Percentiles rank a stretch among this genome's conserved stretches.
These are phyloP conservation scores for Dromius quadrimaculatus DNA, from an alignment of 2,888 invertebrate genomes.

Conservation along the genomic window DNA sequence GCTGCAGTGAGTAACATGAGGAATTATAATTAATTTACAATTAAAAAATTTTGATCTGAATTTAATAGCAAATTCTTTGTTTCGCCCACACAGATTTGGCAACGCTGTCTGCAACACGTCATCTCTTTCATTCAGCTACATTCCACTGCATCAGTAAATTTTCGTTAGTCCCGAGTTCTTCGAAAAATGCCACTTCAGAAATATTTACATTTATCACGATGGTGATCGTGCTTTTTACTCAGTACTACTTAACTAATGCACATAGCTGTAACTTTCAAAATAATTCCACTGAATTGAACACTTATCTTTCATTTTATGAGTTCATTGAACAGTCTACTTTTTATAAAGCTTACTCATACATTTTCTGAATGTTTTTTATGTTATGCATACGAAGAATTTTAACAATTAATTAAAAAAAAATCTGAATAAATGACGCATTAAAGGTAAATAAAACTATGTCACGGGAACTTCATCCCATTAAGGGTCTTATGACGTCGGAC, in stretches of 20 bases:
- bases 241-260: neutral
- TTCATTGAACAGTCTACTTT: neutral
- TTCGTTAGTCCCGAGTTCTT: neutral
- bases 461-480: too few species aligned
- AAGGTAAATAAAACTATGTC: too few species aligned
- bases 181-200: neutral
- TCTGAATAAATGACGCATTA: too few species aligned
- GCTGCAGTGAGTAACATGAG: too few species aligned
- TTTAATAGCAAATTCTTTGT: too few species aligned
- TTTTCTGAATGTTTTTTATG: too few species aligned
- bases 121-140: constrained; percentile 20
- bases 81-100: constrained; percentile 44
- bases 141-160: constrained; percentile 6
- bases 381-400: too few species aligned
- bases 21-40: too few species aligned
- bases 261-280: neutral
- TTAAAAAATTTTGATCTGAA: too few species aligned
- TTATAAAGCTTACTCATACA: neutral
- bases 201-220: neutral
- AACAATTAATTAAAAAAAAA: too few species aligned
- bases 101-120: constrained; percentile 40
- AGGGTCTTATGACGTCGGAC: too few species aligned
- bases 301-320: neutral
- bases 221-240: neutral
- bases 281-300: neutral